These are phyloP conservation scores for Aldrovandia affinis DNA, from an alignment of 2,797 vertebrate species.

Conservation along the genomic window DNA sequence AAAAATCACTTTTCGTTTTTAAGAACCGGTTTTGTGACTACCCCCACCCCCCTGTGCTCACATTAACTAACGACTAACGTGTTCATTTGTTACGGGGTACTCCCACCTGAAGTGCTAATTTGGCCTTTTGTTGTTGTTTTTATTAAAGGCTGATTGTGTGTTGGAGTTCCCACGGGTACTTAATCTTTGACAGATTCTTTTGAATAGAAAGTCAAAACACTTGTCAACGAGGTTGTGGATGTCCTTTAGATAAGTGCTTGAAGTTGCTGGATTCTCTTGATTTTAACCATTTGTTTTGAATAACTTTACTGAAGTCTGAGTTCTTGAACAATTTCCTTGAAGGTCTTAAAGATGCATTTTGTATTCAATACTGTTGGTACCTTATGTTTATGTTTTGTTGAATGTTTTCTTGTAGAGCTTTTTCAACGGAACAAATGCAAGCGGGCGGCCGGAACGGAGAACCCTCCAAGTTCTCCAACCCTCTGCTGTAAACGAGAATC, in stretches of 20 bases:
- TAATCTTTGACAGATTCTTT: background rate
- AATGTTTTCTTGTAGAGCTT: slow-evolving; percentile 68
- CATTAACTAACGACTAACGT: background rate
- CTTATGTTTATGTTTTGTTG: background rate
- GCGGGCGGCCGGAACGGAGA: slow-evolving; percentile 68
- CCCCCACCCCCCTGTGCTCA: background rate
- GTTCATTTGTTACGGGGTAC: slow-evolving; percentile 5
- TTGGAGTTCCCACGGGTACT: background rate
- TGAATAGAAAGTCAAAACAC: no score
- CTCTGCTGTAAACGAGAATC: slow-evolving; percentile 73
- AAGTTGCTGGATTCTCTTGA: no score
- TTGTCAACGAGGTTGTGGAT: no score
- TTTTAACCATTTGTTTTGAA: no score
- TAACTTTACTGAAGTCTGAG: background rate
- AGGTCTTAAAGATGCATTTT: background rate
- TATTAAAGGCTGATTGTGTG: no score
- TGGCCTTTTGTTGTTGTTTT: background rate
- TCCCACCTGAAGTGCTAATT: background rate
- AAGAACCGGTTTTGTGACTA: background rate
- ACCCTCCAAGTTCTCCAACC: slow-evolving; percentile 87
- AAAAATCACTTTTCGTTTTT: slow-evolving; percentile 30
- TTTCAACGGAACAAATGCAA: slow-evolving; percentile 59
- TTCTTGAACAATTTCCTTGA: background rate
- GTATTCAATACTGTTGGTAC: background rate
- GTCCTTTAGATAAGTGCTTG: no score